Conservation (phyloP, 2,888 invertebrate species). For the Oeneis ivallda region DNA sequence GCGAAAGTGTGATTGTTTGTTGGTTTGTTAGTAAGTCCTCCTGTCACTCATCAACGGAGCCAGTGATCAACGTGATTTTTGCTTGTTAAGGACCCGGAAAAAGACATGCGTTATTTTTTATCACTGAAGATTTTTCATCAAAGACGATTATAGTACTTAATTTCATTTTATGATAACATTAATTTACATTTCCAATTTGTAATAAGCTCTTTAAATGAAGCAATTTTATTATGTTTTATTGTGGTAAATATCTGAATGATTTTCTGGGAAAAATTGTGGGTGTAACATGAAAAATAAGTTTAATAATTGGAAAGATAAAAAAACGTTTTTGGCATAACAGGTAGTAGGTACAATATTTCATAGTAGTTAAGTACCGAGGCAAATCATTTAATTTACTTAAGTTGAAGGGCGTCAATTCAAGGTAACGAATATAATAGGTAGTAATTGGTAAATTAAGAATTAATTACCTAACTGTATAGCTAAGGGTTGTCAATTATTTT, state of each 20-base stretch:
- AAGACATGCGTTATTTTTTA: too few relatives aligned
- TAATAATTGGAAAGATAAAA: neutral
- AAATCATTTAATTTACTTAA: slow-evolving; percentile 12
- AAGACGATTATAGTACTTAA: too few relatives aligned
- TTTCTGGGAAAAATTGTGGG: slow-evolving; percentile 2
- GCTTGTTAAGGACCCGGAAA: too few relatives aligned
- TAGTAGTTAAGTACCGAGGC: slow-evolving; percentile 2
- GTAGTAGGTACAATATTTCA: neutral
- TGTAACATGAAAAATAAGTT: neutral
- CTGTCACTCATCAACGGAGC: too few relatives aligned
- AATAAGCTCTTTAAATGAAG: neutral
- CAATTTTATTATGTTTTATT: neutral
- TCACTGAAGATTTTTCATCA: too few relatives aligned
- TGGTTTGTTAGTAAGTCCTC: too few relatives aligned
- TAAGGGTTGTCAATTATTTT: slow-evolving; percentile 1
- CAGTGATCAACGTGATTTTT: too few relatives aligned
- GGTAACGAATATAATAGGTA: slow-evolving; percentile 15
- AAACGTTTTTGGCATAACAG: slow-evolving; percentile 2
- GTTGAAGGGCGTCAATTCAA: slow-evolving; percentile 23
- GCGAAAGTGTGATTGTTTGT: too few relatives aligned
- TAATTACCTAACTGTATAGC: slow-evolving; percentile 6
- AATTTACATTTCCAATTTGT: neutral
- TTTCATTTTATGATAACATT: too few relatives aligned
- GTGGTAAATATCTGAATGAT: neutral
- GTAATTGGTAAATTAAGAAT: slow-evolving; percentile 17